Evolutionary conservation across 1,140 invertebrate genomes (phyloP).

Genomic region (Dryas iulia): DNA sequence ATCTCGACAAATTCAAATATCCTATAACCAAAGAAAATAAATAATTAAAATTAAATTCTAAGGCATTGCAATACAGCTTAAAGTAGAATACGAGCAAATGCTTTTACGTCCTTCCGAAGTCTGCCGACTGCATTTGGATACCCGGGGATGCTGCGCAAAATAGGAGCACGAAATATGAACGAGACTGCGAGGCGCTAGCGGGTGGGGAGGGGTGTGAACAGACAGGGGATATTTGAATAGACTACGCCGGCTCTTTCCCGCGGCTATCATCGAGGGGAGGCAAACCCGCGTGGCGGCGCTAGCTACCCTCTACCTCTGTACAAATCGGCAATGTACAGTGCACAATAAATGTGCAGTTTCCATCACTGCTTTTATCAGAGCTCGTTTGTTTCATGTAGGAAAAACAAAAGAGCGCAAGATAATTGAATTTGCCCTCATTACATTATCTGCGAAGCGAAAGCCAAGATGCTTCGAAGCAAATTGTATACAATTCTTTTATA

Average conservation of each 20-base stretch:
- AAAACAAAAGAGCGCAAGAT: slow-evolving; percentile 66
- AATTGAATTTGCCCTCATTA: slow-evolving; percentile 77
- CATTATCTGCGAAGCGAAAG: slow-evolving; percentile 63
- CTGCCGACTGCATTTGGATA: slow-evolving; percentile 65
- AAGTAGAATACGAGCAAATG: slow-evolving; percentile 11
- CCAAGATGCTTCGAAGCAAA: slow-evolving; percentile 52
- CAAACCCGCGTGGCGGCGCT: slow-evolving; percentile 37
- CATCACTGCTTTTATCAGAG: slow-evolving; percentile 68
- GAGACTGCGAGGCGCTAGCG: slow-evolving; percentile 79
- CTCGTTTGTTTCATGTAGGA: slow-evolving; percentile 44
- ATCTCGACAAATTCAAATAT: slow-evolving; percentile 31
- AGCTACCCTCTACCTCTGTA: slow-evolving; percentile 53
- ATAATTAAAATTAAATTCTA: slow-evolving; percentile 37
- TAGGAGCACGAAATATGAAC: slow-evolving; percentile 79
- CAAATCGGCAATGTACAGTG: slow-evolving; percentile 71
- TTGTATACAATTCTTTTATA: slow-evolving; percentile 27
- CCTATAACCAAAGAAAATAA: slow-evolving; percentile 31
- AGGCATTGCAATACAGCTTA: slow-evolving; percentile 24
- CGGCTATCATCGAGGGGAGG: slow-evolving; percentile 36
- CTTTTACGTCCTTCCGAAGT: slow-evolving; percentile 57
- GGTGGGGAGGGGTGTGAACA: slow-evolving; percentile 70
- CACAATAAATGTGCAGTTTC: slow-evolving; percentile 71
- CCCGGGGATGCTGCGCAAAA: slow-evolving; percentile 81
- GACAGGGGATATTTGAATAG: slow-evolving; percentile 78
- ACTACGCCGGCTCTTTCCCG: slow-evolving; percentile 64